phyloP scores from a whole-genome alignment of 1,140 invertebrate species.

The Conus betulinus region DNA sequence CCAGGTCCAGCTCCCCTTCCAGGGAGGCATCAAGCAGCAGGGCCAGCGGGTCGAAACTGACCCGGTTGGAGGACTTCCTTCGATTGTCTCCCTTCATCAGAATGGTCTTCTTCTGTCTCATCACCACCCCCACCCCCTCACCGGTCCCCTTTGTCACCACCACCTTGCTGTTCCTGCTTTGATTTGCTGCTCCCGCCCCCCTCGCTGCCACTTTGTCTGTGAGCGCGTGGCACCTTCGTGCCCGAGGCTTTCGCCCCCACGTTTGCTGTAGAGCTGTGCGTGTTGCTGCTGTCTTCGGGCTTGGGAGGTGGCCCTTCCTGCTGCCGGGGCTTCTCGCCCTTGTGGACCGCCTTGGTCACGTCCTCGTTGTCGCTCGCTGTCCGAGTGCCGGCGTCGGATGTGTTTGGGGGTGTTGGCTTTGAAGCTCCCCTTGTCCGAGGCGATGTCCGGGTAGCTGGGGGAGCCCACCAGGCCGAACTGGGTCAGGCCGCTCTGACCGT shows the following conservation, averaged over 20 bases:
- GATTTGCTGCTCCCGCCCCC: not conserved
- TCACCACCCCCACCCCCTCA: not conserved
- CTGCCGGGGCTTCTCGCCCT: conserved; percentile 53
- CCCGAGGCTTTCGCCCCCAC: not conserved
- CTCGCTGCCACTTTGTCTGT: not conserved
- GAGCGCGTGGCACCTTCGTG: not conserved
- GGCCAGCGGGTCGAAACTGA: conserved; percentile 98
- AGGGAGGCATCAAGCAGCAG: conserved; percentile 96
- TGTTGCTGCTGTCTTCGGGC: conserved; percentile 27
- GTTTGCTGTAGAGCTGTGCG: not conserved
- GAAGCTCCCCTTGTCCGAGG: conserved; percentile 72
- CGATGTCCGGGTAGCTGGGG: conserved; percentile 64
- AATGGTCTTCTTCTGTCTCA: conserved; percentile 64
- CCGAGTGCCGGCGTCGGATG: conserved; percentile 68
- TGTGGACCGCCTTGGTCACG: conserved; percentile 50
- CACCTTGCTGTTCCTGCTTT: not conserved
- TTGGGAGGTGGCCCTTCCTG: conserved; percentile 51
- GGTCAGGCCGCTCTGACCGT: conserved; percentile 32
- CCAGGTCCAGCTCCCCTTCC: conserved; percentile 97
- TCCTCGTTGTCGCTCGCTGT: conserved; percentile 72
- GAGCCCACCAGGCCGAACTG: conserved; percentile 55
- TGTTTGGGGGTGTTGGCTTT: conserved; percentile 69
- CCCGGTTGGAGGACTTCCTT: conserved; percentile 79
- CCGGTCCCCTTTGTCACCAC: not conserved
- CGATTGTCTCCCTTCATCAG: conserved; percentile 60